Percentiles rank a stretch among this genome's conserved stretches.
Conservation (phyloP, 2,113 vertebrate genomes). For the Seriola aureovittata region DNA sequence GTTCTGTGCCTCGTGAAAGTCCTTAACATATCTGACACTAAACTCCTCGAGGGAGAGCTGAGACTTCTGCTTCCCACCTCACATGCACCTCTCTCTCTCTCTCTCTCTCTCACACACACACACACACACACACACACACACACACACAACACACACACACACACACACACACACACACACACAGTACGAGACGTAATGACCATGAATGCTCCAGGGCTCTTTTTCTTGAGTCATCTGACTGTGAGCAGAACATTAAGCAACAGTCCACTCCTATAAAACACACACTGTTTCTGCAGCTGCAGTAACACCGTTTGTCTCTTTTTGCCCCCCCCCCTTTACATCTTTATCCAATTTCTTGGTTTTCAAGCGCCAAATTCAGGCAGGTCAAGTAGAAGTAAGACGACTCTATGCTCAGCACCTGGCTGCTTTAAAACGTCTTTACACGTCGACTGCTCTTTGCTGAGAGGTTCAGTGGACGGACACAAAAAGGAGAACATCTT, state of each 20-base stretch:
- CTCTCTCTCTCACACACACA: not conserved
- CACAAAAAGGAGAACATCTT: not conserved
- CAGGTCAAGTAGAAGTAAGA: constrained; percentile 25
- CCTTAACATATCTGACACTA: not conserved
- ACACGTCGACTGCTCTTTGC: too few relatives aligned
- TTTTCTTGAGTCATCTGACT: constrained; percentile 59
- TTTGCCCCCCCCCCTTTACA: not conserved
- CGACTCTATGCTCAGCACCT: not conserved
- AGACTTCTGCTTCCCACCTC: not conserved
- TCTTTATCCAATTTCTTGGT: constrained; percentile 1
- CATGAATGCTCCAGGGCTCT: constrained; percentile 37
- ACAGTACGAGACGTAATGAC: constrained; percentile 43
- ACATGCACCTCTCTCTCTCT: not conserved
- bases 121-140: not conserved
- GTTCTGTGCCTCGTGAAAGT: not conserved
- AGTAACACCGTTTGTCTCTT: constrained; percentile 35
- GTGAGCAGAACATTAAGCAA: constrained; percentile 64
- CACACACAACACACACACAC: constrained; percentile 13
- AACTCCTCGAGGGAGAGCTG: not conserved
- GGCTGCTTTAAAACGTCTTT: not conserved
- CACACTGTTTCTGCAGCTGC: constrained; percentile 65
- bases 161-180: constrained; percentile 44
- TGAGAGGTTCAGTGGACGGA: not conserved
- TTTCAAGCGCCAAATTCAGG: not conserved
- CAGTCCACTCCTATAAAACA: constrained; percentile 51